phyloP scores from a whole-genome alignment of 2,797 vertebrate species.

The Myoxocephalus aenaeus region DNA sequence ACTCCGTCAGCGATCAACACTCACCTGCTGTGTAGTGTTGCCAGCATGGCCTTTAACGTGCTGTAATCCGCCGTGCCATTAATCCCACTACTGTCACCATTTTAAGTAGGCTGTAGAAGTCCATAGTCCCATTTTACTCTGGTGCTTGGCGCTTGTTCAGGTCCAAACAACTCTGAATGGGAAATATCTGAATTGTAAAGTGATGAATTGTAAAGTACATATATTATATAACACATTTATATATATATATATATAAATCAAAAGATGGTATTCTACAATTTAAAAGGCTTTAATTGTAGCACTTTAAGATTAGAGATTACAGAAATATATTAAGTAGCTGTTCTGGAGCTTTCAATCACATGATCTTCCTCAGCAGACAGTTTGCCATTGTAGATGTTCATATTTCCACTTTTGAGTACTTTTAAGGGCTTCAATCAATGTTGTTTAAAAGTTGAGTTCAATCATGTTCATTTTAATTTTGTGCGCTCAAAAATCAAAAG shows the following conservation, averaged over 20 bases:
- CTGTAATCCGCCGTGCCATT: conserved; percentile 60
- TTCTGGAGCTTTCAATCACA: not conserved
- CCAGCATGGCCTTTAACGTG: conserved; percentile 12
- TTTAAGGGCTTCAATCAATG: not conserved
- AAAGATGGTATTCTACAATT: not conserved
- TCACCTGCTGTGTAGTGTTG: conserved; percentile 24
- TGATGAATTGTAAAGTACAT: not conserved
- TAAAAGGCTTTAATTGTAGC: not conserved
- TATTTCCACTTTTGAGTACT: not conserved
- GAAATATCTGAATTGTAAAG: not conserved
- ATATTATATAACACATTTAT: not conserved
- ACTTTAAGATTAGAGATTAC: not conserved
- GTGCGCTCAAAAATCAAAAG: not conserved
- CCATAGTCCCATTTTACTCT: not conserved
- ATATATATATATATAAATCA: not conserved
- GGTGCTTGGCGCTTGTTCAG: not conserved
- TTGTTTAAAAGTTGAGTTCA: not conserved
- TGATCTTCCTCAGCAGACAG: not conserved
- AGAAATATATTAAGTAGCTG: not conserved
- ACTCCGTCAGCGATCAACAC: conserved; percentile 28
- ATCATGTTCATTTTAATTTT: not conserved
- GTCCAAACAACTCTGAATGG: not conserved
- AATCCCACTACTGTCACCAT: conserved; percentile 50
- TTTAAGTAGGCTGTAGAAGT: conserved; percentile 20
- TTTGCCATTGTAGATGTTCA: not conserved